Conservation (phyloP, 2,797 vertebrate genomes). For the Galagoides demidoff region DNA sequence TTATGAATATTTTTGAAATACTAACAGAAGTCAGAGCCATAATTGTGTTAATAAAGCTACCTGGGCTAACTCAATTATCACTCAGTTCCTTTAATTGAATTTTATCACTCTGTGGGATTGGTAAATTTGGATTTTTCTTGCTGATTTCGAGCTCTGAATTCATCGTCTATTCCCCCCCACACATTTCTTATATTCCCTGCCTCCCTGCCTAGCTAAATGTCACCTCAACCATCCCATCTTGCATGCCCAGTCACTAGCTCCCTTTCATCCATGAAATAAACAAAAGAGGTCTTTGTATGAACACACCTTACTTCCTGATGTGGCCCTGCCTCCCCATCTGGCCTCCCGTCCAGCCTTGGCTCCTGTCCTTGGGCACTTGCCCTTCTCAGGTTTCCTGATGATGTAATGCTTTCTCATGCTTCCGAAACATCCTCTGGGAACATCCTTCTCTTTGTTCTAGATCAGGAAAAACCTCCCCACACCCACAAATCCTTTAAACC, state of each 20-base stretch:
- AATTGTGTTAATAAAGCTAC: neutral
- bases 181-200: neutral
- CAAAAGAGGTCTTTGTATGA: neutral
- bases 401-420: conserved; percentile 25
- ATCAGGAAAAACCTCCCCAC: conserved; percentile 22
- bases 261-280: neutral
- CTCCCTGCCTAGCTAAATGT: neutral
- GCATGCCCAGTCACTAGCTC: neutral
- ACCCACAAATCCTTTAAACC: neutral
- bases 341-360: neutral
- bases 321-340: neutral
- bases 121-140: neutral
- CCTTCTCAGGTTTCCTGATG: conserved; percentile 13
- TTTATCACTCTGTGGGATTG: neutral
- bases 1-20: neutral
- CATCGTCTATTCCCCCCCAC: neutral
- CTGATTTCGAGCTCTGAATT: neutral
- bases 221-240: neutral
- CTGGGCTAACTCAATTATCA: neutral
- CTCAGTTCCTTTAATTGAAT: neutral
- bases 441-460: conserved; percentile 36
- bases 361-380: neutral
- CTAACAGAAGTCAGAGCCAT: neutral
- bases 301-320: neutral
- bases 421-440: neutral